These are phyloP conservation scores for Parus major DNA, from an alignment of 2,113 vertebrate species.

Conservation along the genomic window DNA sequence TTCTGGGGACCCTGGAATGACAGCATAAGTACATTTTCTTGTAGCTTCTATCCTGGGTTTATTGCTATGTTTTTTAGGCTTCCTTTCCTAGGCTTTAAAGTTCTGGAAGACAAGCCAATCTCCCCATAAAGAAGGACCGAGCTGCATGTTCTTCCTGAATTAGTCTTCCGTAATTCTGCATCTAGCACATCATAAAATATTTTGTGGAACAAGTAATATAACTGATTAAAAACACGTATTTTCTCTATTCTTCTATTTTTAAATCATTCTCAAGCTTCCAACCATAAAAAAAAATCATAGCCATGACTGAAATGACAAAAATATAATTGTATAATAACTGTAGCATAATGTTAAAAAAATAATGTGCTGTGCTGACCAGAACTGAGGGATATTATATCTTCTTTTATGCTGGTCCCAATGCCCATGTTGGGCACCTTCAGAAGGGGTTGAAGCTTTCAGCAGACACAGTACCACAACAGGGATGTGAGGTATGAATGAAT, in stretches of 20 bases:
- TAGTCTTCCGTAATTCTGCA: neutral
- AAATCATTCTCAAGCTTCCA: neutral
- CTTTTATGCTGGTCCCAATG: fast-evolving
- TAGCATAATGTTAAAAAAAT: neutral
- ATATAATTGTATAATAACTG: fast-evolving
- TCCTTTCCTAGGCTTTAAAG: neutral
- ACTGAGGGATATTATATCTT: neutral
- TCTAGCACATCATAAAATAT: neutral
- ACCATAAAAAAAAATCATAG: neutral
- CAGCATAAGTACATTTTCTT: neutral
- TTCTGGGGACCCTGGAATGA: neutral
- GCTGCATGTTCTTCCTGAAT: neutral
- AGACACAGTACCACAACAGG: neutral
- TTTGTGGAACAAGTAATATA: neutral
- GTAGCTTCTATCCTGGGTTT: neutral
- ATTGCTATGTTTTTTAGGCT: neutral
- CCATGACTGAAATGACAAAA: neutral
- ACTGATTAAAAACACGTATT: neutral
- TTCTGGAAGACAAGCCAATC: neutral
- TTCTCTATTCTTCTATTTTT: neutral
- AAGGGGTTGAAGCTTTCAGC: neutral
- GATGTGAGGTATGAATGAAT: neutral
- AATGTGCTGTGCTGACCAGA: neutral
- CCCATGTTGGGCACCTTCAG: neutral
- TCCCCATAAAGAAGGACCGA: neutral